Evolutionary conservation across 2,797 vertebrate genomes (phyloP), one percentile per base, ranked within the genome.

Genomic region (Danio albolineatus): DNA sequence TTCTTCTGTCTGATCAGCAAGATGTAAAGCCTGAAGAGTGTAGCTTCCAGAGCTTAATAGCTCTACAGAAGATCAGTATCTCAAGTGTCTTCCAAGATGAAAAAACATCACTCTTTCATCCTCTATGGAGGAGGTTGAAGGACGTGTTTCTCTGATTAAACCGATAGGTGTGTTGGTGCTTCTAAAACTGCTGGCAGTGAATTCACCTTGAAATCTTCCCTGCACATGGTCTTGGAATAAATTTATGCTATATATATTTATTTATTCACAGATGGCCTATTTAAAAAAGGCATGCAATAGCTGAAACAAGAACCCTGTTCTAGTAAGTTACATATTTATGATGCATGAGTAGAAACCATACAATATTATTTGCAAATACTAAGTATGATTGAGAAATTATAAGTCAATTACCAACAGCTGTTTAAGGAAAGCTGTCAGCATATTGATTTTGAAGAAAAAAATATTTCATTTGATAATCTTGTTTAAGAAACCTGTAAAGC

Each of bases 61-160:
- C 59, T 9, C 48, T 9, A 57, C 4, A 41, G 57, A 54, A 38
- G 48, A 64, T 64, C 12, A 12, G 21, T 61, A 70, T 54, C 39
- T 64, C 12, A 41, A 21, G 44, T 21, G 39, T 28, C n/a, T 49
- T 14, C 8, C 16, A 49, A 36, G 9, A 9, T 66, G 5, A 28
- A 13, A n/a, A 66, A 53, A 36, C 62, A 69, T 60, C 54, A 43
- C 46, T 51, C 79, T 74, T 59, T 48, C 21, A n/a, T 53, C 38
- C 17, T 28, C 46, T 44, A 53, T 44, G 46, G 73, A 61, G 6
- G 44, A 36, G 49, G 38, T 69, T 76, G 73, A 76, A 66, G 80
- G 51, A 48, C 67, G 17, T 49, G 60, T 56, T 17, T 59, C 70
- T 64, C 49, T 41, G 38, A 44, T 70, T 81, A 48, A 79, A 71